A percentile compares a stretch with the other conserved stretches of the same genome.
phyloP scores from a whole-genome alignment of 2,113 vertebrate genomes.

The Apodemus speciosus region DNA sequence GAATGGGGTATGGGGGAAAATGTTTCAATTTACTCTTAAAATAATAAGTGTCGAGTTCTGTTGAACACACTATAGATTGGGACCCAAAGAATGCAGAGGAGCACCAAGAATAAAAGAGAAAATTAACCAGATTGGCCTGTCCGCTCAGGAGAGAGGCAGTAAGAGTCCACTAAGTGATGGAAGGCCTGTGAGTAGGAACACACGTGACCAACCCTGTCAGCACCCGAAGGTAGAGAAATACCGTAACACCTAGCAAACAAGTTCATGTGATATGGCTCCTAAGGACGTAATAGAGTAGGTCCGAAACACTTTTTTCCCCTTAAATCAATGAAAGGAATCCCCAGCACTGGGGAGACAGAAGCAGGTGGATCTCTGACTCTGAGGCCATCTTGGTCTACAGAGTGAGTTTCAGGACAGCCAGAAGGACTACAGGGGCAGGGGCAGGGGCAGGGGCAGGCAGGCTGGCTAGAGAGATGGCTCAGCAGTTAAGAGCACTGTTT shows the following conservation, averaged over 20 bases:
- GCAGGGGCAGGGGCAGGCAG: no score
- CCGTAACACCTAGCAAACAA: not conserved
- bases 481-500: not conserved
- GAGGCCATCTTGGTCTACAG: not conserved
- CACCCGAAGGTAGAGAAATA: not conserved
- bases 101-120: not conserved
- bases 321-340: not conserved
- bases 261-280: not conserved
- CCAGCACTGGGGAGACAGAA: not conserved
- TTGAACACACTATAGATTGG: not conserved
- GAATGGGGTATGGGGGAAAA: not conserved
- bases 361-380: not conserved
- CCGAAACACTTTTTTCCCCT: not conserved
- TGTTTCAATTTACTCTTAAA: slow-evolving; percentile 47
- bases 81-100: not conserved
- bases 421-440: not conserved
- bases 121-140: not conserved
- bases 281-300: not conserved
- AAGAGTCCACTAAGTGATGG: not conserved
- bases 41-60: not conserved
- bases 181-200: not conserved
- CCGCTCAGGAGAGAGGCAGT: not conserved
- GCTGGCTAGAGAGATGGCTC: not conserved
- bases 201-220: not conserved
- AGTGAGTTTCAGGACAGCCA: not conserved